phyloP scores from a whole-genome alignment of 1,140 invertebrate species.

The Euwallacea similis region DNA sequence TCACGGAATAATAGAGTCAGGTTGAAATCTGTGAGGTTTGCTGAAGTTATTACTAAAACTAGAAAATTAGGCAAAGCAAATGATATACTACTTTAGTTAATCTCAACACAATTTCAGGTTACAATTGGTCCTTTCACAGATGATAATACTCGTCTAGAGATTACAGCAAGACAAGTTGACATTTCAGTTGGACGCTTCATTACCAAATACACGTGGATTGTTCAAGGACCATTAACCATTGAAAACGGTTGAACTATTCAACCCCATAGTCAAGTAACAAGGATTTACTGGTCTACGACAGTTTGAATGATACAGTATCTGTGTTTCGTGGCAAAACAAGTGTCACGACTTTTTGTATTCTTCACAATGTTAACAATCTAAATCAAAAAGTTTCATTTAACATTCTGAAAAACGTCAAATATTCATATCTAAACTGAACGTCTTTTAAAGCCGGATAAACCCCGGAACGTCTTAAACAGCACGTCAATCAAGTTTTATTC shows the following conservation, averaged over 20 bases:
- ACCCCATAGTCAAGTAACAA: conserved; percentile 9
- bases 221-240: conserved; percentile 14
- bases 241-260: conserved; percentile 12
- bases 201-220: conserved; percentile 19
- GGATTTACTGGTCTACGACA: neutral
- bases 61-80: neutral
- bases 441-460: too few species aligned
- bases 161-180: conserved; percentile 11
- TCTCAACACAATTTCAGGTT: conserved; percentile 7
- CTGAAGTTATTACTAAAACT: neutral
- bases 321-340: too few species aligned
- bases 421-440: too few species aligned
- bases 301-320: too few species aligned
- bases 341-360: too few species aligned
- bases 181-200: conserved; percentile 16
- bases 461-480: too few species aligned
- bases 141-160: conserved; percentile 3
- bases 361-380: too few species aligned
- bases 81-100: neutral
- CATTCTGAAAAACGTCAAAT: too few species aligned
- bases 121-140: conserved; percentile 7
- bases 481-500: too few species aligned
- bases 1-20: too few species aligned
- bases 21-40: too few species aligned
- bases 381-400: too few species aligned